Conservation (phyloP, 2,113 vertebrate genomes). For the Spilogale gracilis region DNA sequence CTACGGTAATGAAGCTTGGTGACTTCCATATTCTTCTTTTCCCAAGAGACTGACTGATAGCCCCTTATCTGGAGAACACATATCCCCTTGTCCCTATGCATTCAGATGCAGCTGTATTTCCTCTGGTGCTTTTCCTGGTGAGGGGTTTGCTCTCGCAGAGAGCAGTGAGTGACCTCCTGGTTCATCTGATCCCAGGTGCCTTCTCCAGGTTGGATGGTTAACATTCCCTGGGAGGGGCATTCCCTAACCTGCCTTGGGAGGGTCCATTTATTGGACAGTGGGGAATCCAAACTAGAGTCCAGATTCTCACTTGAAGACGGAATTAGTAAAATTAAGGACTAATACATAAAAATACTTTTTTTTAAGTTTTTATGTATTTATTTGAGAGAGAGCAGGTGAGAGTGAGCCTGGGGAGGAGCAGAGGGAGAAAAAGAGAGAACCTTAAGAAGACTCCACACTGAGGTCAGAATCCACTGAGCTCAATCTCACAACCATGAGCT, state of each 20-base stretch:
- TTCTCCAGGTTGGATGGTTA: background rate
- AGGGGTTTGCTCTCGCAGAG: background rate
- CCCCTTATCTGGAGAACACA: background rate
- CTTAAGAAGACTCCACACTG: background rate
- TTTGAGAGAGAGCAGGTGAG: background rate
- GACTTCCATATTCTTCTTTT: background rate
- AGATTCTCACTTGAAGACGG: background rate
- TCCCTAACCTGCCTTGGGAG: background rate
- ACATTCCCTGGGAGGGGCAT: background rate
- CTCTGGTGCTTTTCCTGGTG: background rate
- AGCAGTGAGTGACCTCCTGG: rapidly evolving
- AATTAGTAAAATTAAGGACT: background rate
- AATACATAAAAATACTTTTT: background rate
- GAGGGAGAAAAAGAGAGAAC: background rate
- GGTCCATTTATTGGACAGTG: background rate
- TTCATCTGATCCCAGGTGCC: background rate
- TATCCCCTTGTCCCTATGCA: background rate
- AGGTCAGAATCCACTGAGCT: background rate
- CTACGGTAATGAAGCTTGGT: background rate
- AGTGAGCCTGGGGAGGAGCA: background rate
- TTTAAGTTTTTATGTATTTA: background rate
- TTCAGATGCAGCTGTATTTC: background rate
- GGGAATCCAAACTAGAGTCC: background rate
- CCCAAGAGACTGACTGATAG: background rate
- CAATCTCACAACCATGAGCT: background rate